phyloP scores from a whole-genome alignment of 2,888 invertebrate species.

The Stenolophus ochropezus region DNA sequence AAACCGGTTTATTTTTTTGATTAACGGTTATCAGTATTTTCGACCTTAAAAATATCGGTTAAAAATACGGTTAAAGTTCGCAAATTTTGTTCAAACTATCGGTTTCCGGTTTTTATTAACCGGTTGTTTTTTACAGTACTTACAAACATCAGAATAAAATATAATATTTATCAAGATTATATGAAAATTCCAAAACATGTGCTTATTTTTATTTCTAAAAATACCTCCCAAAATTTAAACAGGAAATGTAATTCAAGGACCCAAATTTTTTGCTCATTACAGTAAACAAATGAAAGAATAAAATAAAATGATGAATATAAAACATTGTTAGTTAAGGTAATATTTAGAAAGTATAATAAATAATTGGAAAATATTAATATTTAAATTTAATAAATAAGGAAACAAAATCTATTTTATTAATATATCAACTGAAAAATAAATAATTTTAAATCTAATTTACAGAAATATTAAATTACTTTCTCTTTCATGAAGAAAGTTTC shows the following conservation, averaged over 20 bases:
- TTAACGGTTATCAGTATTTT: too few relatives aligned
- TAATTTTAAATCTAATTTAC: not conserved
- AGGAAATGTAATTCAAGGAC: constrained; percentile 10
- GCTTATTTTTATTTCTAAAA: not conserved
- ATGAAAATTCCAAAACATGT: too few relatives aligned
- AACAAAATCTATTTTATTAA: not conserved
- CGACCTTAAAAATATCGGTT: too few relatives aligned
- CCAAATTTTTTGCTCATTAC: not conserved
- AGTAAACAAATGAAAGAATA: not conserved
- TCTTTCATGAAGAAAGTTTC: too few relatives aligned
- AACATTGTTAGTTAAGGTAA: not conserved
- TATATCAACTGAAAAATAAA: not conserved
- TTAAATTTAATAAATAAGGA: not conserved
- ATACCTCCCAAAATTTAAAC: not conserved
- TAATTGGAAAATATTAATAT: not conserved
- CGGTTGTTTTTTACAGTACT: too few relatives aligned
- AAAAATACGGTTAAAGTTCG: too few relatives aligned
- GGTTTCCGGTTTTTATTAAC: too few relatives aligned
- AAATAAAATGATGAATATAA: not conserved
- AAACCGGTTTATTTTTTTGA: too few relatives aligned
- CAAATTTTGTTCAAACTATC: too few relatives aligned
- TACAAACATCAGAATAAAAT: too few relatives aligned
- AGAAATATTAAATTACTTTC: too few relatives aligned
- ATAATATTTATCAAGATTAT: too few relatives aligned
- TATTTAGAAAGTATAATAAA: not conserved